These are phyloP conservation scores for Synanthedon andrenaeformis DNA, from an alignment of 2,888 invertebrate genomes.

Conservation along the genomic window DNA sequence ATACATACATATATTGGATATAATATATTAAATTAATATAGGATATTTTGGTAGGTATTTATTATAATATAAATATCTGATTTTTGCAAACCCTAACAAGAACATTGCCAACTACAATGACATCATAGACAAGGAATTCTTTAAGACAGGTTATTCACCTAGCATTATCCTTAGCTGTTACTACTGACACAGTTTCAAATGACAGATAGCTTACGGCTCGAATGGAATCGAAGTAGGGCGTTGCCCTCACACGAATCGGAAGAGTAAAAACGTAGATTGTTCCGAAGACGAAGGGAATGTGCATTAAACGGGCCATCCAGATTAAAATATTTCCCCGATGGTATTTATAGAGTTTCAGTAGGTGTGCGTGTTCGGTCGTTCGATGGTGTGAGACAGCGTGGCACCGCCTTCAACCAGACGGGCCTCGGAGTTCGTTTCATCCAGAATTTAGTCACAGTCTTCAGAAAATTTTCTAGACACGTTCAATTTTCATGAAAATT, in stretches of 20 bases:
- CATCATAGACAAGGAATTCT: conserved; percentile 25
- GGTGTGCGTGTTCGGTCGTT: conserved; percentile 58
- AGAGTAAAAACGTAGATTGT: conserved; percentile 33
- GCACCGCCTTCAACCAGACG: conserved; percentile 60
- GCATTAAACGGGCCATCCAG: conserved; percentile 63
- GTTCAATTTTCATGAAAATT: conserved; percentile 11
- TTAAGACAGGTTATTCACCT: conserved; percentile 32
- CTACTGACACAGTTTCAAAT: conserved; percentile 43
- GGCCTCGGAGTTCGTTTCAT: conserved; percentile 47
- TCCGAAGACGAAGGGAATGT: conserved; percentile 52
- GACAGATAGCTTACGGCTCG: conserved; percentile 28
- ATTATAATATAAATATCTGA: too few relatives aligned
- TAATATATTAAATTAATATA: too few relatives aligned
- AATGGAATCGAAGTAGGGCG: conserved; percentile 37
- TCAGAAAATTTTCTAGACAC: conserved; percentile 24
- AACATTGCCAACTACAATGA: conserved; percentile 11
- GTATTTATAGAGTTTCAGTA: conserved; percentile 64
- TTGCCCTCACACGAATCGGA: conserved; percentile 33
- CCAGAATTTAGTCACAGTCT: conserved; percentile 44
- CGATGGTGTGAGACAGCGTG: conserved; percentile 66
- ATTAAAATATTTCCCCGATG: conserved; percentile 65
- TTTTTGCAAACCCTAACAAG: too few relatives aligned
- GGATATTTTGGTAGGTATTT: too few relatives aligned
- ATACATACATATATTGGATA: too few relatives aligned
- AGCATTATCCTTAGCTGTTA: conserved; percentile 34